Percentiles rank a stretch among this genome's conserved stretches.
Evolutionary conservation across 2,888 invertebrate genomes (phyloP).

Genomic region (Diloba caeruleocephala): DNA sequence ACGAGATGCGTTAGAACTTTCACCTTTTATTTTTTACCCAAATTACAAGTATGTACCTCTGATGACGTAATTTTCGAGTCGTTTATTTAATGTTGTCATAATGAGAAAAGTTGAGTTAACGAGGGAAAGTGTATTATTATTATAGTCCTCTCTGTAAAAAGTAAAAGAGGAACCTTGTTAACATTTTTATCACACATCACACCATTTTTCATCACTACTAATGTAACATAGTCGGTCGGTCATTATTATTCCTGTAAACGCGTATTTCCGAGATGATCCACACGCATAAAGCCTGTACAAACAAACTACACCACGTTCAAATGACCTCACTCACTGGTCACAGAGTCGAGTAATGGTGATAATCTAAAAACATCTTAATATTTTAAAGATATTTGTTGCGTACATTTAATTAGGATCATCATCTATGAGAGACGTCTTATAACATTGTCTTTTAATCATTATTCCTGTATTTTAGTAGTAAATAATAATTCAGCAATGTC

Average conservation of each 20-base stretch:
- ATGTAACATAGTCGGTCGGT: no score
- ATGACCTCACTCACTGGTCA: no score
- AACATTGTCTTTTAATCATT: conserved; percentile 36
- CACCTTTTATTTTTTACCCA: conserved; percentile 19
- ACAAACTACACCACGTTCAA: no score
- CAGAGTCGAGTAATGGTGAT: no score
- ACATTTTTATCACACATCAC: conserved; percentile 2
- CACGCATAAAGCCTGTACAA: no score
- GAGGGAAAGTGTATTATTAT: conserved; percentile 8
- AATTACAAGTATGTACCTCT: conserved; percentile 24
- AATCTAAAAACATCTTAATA: no score
- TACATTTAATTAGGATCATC: conserved; percentile 17
- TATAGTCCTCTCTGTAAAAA: conserved; percentile 11
- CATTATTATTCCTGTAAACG: no score
- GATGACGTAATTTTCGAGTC: conserved; percentile 29
- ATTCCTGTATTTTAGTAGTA: conserved; percentile 28
- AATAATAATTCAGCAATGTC: conserved; percentile 31
- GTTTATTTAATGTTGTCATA: conserved; percentile 36
- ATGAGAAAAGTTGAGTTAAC: conserved; percentile 37
- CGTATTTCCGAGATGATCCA: no score
- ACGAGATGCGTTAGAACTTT: conserved; percentile 26
- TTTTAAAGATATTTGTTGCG: conserved; percentile 15
- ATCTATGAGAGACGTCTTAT: no score
- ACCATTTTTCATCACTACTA: no score
- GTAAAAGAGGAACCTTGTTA: not conserved